These are phyloP conservation scores for Saxidomus purpurata DNA, from an alignment of 1,140 invertebrate species.

Conservation along the genomic window DNA sequence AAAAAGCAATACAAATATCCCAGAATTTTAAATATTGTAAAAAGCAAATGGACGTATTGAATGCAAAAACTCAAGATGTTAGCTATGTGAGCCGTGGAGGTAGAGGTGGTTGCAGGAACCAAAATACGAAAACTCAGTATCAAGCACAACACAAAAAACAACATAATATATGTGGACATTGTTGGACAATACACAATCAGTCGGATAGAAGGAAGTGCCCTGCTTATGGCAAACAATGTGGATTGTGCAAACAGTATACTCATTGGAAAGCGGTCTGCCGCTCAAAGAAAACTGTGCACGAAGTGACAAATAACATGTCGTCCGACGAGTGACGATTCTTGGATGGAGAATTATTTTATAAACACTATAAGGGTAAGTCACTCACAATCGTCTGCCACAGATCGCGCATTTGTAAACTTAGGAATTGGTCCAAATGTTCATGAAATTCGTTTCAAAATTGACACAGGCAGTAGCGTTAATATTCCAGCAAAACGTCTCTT, in stretches of 20 bases:
- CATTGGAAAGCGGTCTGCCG: neutral
- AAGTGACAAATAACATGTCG: no score
- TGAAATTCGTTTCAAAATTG: neutral
- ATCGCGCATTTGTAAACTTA: neutral
- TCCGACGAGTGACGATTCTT: neutral
- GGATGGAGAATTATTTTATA: neutral
- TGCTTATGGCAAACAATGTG: neutral
- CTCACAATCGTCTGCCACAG: neutral
- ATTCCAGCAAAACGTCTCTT: neutral
- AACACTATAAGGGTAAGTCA: neutral
- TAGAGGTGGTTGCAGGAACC: no score
- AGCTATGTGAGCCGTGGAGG: neutral
- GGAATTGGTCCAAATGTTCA: neutral
- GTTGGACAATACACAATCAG: neutral
- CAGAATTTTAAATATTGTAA: slow-evolving; percentile 15
- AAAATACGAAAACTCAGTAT: neutral
- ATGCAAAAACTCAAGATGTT: neutral
- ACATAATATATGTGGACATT: neutral
- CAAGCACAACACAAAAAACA: neutral
- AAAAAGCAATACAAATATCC: slow-evolving; percentile 8
- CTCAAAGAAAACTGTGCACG: neutral
- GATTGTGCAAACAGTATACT: neutral
- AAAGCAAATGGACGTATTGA: neutral
- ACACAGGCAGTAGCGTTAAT: neutral
- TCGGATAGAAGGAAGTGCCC: neutral